A percentile compares a stretch with the other conserved stretches of the same genome.
phyloP scores from a whole-genome alignment of 1,140 invertebrate species.

The Pseudomyrmex concolor region DNA sequence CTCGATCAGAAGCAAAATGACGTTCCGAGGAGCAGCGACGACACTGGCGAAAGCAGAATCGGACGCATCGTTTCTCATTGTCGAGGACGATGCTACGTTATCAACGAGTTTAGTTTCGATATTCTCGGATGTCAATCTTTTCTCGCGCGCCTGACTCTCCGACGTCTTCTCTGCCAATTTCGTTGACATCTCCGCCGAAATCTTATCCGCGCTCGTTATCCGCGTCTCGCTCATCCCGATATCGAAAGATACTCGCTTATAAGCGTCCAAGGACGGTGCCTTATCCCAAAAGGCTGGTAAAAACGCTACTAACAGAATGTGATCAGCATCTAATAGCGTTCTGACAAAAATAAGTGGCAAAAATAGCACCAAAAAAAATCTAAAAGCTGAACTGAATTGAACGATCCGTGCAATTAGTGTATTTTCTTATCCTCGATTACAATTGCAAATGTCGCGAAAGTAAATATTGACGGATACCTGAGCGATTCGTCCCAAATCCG shows the following conservation, averaged over 20 bases:
- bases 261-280: conserved; percentile 31
- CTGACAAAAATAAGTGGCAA: background rate
- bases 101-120: background rate
- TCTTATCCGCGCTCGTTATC: conserved; percentile 42
- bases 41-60: background rate
- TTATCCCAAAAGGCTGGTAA: conserved; percentile 52
- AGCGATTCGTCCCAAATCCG: conserved; percentile 44
- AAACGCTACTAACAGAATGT: background rate
- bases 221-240: conserved; percentile 42
- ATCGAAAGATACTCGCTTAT: conserved; percentile 44
- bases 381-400: background rate
- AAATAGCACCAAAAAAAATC: background rate
- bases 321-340: background rate
- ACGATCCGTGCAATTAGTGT: background rate
- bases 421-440: conserved; percentile 8
- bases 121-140: conserved; percentile 38
- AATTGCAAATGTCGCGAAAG: background rate
- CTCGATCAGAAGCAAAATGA: conserved; percentile 72
- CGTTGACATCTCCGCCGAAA: conserved; percentile 18
- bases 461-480: conserved; percentile 22
- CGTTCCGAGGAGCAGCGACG: conserved; percentile 55
- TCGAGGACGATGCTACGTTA: background rate
- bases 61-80: background rate
- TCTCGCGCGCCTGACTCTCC: conserved; percentile 19
- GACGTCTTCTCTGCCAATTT: conserved; percentile 5